Percentiles rank a stretch among this genome's conserved stretches.
Evolutionary conservation across 1,140 invertebrate genomes (phyloP).

Genomic region (Solenopsis fugax): DNA sequence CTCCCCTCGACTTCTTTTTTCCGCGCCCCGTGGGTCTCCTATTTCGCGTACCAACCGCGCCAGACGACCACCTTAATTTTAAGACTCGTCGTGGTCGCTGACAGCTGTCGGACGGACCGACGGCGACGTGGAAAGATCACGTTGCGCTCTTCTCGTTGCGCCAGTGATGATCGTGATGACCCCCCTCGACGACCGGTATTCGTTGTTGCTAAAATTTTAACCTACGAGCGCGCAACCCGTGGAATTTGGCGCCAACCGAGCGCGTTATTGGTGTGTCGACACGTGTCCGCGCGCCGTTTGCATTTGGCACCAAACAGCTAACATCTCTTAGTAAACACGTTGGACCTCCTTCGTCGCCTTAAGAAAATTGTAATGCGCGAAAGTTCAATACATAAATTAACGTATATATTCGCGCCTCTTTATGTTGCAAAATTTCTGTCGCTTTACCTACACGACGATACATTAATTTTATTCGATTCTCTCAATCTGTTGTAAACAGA

Average conservation of each 20-base stretch:
- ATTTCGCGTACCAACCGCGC: slow-evolving; percentile 47
- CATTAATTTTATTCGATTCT: not conserved
- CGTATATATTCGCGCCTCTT: not conserved
- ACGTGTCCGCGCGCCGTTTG: slow-evolving; percentile 29
- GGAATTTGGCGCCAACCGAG: slow-evolving; percentile 38
- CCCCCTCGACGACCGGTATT: not conserved
- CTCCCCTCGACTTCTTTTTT: not conserved
- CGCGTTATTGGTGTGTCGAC: slow-evolving; percentile 1
- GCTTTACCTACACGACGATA: not conserved
- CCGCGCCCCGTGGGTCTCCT: slow-evolving; percentile 17
- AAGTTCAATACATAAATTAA: slow-evolving; percentile 23
- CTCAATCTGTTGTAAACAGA: not conserved
- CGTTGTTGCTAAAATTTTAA: not conserved
- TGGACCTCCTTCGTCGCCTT: not conserved
- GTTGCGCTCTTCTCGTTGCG: not conserved
- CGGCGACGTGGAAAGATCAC: not conserved
- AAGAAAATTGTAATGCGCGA: not conserved
- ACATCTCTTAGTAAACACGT: not conserved
- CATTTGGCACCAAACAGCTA: slow-evolving; percentile 46
- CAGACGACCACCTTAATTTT: slow-evolving; percentile 18
- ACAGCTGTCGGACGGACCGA: slow-evolving; percentile 41
- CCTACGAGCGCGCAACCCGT: not conserved
- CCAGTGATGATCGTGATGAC: not conserved
- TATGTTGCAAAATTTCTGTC: not conserved
- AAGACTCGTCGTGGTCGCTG: slow-evolving; percentile 24